Percentiles rank a stretch among this genome's conserved stretches.
Conservation (phyloP, 2,888 invertebrate genomes). For the Parthenolecanium corni region DNA sequence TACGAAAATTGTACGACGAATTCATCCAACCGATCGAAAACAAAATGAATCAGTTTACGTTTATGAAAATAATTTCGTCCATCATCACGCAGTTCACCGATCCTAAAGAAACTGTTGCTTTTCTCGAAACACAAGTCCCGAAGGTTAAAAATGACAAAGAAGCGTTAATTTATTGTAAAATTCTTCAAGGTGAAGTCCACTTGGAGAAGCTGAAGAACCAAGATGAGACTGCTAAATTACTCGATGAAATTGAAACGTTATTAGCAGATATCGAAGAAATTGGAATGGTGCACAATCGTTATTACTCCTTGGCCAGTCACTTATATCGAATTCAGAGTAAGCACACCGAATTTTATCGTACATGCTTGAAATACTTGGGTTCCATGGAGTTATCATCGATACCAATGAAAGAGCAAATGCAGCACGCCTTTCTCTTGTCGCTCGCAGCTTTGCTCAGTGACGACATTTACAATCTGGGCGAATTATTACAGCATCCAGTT, state of each 20-base stretch:
- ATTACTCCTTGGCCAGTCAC: constrained; percentile 83
- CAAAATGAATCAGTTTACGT: constrained; percentile 85
- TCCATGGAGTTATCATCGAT: constrained; percentile 59
- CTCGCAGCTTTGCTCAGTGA: constrained; percentile 89
- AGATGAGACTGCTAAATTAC: constrained; percentile 60
- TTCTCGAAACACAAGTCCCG: constrained; percentile 75
- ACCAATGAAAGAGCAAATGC: constrained; percentile 52
- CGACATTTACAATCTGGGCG: constrained; percentile 93
- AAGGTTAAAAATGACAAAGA: constrained; percentile 78
- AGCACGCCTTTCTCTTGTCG: constrained; percentile 81
- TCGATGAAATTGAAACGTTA: constrained; percentile 72
- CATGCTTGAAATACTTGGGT: constrained; percentile 73
- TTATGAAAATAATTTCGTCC: constrained; percentile 74
- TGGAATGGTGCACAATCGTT: constrained; percentile 84
- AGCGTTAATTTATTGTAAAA: constrained; percentile 78
- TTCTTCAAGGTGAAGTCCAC: constrained; percentile 69
- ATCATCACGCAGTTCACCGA: constrained; percentile 65
- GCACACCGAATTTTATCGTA: constrained; percentile 89
- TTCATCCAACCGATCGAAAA: constrained; percentile 89
- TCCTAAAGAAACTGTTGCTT: constrained; percentile 71
- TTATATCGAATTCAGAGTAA: constrained; percentile 78
- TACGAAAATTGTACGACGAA: constrained; percentile 77
- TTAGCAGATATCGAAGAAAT: constrained; percentile 85
- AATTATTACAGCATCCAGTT: constrained; percentile 89
- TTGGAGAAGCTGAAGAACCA: constrained; percentile 66